Conservation (phyloP, 2,113 vertebrate genomes). For the Numida meleagris region DNA sequence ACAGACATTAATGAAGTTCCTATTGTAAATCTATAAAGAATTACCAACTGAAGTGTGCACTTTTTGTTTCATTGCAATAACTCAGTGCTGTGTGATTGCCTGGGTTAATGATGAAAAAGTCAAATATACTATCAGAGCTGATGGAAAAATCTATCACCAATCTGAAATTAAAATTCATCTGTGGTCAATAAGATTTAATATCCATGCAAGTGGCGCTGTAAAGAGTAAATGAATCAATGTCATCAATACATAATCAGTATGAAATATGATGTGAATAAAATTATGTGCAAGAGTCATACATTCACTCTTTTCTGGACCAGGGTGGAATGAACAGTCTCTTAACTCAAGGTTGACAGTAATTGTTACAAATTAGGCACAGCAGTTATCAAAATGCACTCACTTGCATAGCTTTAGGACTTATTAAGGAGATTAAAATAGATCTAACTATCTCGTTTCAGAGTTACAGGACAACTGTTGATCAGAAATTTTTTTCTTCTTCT, state of each 20-base stretch:
- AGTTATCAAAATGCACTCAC: slow-evolving; percentile 88
- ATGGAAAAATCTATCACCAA: slow-evolving; percentile 95
- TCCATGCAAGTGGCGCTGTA: slow-evolving; percentile 89
- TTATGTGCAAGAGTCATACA: slow-evolving; percentile 86
- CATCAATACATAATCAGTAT: slow-evolving; percentile 95
- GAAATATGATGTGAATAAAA: slow-evolving; percentile 93
- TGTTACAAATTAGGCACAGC: slow-evolving; percentile 91
- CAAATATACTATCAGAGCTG: slow-evolving; percentile 92
- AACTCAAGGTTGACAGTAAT: slow-evolving; percentile 91
- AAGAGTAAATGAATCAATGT: slow-evolving; percentile 92
- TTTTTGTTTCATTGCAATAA: slow-evolving; percentile 89
- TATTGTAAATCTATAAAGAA: slow-evolving; percentile 88
- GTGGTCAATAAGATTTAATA: slow-evolving; percentile 96
- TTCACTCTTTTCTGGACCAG: slow-evolving; percentile 84
- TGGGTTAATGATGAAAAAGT: slow-evolving; percentile 89
- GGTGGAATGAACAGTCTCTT: slow-evolving; percentile 85
- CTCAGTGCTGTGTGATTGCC: slow-evolving; percentile 86
- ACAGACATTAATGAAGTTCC: slow-evolving; percentile 87
- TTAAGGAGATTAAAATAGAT: slow-evolving; percentile 86
- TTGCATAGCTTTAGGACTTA: slow-evolving; percentile 86
- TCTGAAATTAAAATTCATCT: slow-evolving; percentile 97
- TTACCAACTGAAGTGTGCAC: slow-evolving; percentile 86
- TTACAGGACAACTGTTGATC: slow-evolving; percentile 82
- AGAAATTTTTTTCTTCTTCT: slow-evolving; percentile 36
- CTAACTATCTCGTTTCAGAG: slow-evolving; percentile 77